phyloP scores from a whole-genome alignment of 2,888 invertebrate genomes.

The Deilephila elpenor region DNA sequence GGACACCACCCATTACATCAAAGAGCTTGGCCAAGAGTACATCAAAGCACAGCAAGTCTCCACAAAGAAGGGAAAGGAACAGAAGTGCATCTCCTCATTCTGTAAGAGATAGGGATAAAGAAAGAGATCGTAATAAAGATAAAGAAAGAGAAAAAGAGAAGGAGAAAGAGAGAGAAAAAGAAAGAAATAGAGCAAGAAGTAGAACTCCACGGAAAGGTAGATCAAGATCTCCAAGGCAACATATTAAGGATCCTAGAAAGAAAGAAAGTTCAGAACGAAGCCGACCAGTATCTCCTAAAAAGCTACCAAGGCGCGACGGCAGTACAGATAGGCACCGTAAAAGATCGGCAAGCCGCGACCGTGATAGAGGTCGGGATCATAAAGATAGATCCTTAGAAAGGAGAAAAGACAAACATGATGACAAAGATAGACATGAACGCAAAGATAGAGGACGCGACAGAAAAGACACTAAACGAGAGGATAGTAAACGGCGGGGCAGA shows the following conservation, averaged over 20 bases:
- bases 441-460: constrained; percentile 89
- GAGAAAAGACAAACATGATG: constrained; percentile 82
- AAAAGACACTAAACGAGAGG: constrained; percentile 82
- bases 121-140: constrained; percentile 74
- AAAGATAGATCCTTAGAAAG: constrained; percentile 80
- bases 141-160: constrained; percentile 76
- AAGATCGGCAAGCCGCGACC: constrained; percentile 74
- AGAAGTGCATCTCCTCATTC: constrained; percentile 73
- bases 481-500: constrained; percentile 81
- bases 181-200: constrained; percentile 78
- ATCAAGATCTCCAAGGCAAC: constrained; percentile 75
- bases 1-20: constrained; percentile 79
- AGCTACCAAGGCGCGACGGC: constrained; percentile 70
- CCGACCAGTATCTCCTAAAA: constrained; percentile 80
- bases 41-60: constrained; percentile 77
- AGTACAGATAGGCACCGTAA: constrained; percentile 76
- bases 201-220: constrained; percentile 78
- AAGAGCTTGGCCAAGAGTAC: constrained; percentile 71
- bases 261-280: constrained; percentile 81
- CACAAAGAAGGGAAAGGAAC: constrained; percentile 74
- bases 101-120: constrained; percentile 78
- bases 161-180: constrained; percentile 80
- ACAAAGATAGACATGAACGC: constrained; percentile 86
- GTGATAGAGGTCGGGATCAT: constrained; percentile 81
- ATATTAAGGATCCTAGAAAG: constrained; percentile 75